Conservation (phyloP, 2,797 vertebrate species). For the Schizopygopsis pylzovi region DNA sequence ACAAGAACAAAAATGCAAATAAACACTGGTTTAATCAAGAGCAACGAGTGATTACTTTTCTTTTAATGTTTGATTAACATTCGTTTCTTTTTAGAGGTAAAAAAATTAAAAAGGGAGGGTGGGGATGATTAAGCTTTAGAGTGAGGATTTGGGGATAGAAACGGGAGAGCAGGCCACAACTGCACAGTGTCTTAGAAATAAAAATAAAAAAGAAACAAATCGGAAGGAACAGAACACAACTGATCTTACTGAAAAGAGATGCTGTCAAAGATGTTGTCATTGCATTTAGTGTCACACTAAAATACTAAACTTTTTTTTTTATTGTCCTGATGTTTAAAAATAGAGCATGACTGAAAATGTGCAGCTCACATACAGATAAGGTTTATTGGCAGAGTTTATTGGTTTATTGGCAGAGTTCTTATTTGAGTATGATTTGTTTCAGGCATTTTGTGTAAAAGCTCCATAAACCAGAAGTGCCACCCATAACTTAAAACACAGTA, state of each 20-base stretch:
- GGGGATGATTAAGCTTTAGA: neutral
- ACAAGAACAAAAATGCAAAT: too few relatives aligned
- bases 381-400: neutral
- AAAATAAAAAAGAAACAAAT: neutral
- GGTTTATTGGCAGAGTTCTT: too few relatives aligned
- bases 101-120: too few relatives aligned
- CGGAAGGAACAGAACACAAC: neutral
- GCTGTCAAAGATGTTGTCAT: too few relatives aligned
- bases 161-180: neutral
- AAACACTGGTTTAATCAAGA: too few relatives aligned
- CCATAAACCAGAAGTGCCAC: neutral
- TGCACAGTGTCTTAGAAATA: neutral
- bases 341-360: neutral
- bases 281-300: neutral
- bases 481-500: neutral
- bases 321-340: neutral
- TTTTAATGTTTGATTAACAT: too few relatives aligned
- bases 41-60: too few relatives aligned
- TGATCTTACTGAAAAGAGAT: neutral
- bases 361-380: neutral
- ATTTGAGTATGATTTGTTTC: neutral
- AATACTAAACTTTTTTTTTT: neutral
- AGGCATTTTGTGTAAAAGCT: neutral
- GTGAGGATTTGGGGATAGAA: neutral
- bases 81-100: neutral